Conservation (phyloP, 2,888 invertebrate species). For the Colletes collaris region DNA sequence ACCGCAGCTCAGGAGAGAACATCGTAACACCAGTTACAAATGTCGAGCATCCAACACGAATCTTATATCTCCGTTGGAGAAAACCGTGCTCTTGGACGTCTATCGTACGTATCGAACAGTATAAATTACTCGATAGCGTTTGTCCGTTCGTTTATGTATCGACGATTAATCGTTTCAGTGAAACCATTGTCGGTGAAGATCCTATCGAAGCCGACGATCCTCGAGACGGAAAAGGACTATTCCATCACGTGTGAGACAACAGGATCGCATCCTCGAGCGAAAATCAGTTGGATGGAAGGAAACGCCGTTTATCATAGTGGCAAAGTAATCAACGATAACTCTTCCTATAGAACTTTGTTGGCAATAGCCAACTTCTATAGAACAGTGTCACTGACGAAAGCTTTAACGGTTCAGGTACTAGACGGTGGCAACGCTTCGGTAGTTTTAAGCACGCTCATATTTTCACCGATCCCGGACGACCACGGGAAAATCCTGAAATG, state of each 20-base stretch:
- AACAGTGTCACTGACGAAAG: neutral
- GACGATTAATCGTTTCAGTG: slow-evolving; percentile 84
- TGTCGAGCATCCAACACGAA: slow-evolving; percentile 95
- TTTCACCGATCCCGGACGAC: slow-evolving; percentile 93
- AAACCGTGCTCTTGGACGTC: slow-evolving; percentile 92
- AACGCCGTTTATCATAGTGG: slow-evolving; percentile 90
- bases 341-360: too few species aligned
- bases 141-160: neutral
- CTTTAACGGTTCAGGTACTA: slow-evolving; percentile 55
- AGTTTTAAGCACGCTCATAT: slow-evolving; percentile 90
- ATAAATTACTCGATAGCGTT: too few species aligned
- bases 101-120: slow-evolving; percentile 87
- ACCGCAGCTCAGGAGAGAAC: slow-evolving; percentile 88
- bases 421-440: slow-evolving; percentile 86
- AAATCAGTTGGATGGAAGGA: slow-evolving; percentile 93
- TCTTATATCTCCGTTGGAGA: slow-evolving; percentile 92
- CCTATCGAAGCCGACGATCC: slow-evolving; percentile 89
- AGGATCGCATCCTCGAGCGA: slow-evolving; percentile 94
- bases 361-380: neutral
- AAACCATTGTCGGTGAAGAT: slow-evolving; percentile 91
- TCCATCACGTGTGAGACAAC: slow-evolving; percentile 91
- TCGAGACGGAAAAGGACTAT: slow-evolving; percentile 92
- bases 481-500: slow-evolving; percentile 93
- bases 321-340: slow-evolving; percentile 85
- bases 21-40: slow-evolving; percentile 93